Evolutionary conservation across 2,888 invertebrate species (phyloP), one percentile per base, ranked within the genome.

Genomic region (Chelonus formosanus): DNA sequence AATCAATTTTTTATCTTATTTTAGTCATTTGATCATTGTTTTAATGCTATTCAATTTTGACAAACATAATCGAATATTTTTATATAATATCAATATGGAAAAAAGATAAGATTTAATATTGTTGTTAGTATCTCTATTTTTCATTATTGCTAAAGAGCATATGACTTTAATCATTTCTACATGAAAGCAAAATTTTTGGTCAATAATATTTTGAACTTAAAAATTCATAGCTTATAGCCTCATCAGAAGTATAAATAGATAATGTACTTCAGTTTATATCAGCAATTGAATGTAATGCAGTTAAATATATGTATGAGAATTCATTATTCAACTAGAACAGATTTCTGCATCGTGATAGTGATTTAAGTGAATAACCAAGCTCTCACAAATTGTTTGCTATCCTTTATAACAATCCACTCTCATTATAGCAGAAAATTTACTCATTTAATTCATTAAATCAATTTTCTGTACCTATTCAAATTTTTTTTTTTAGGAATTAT

Each of bases 271-370:
- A 52, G 5, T 52, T 52, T 52, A 52, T 52, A 52, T 32, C 31
- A 6, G 52, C 32, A 52, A 5, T 7, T 31, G 8, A 32, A 52
- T 52, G 32, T 44, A 32, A 59, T 59, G 20, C 55, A 50, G 44
- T 61, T 32, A 44, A 66, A 50, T 50, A 40, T 56, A 45, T 55
- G 48, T 55, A 43, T 55, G 50, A 55, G 60, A 61, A 57, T 61
- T 66, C 40, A 66, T 66, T 61, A 57, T 61, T 66, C 61, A 66
- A 50, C 48, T 57, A 50, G 45, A 58, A 47, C 52, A 44, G 57
- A 66, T 61, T 65, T 40, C 45, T 60, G 65, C 65, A 65, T 65
- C 34, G 55, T 60, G 47, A 65, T 60, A 60, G 60, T 65, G 36
- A 65, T 60, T 60, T 60, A 65, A 56, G 48, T 60, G 50, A 65